phyloP scores from a whole-genome alignment of 2,888 invertebrate species.

The Phragmatobia fuliginosa region DNA sequence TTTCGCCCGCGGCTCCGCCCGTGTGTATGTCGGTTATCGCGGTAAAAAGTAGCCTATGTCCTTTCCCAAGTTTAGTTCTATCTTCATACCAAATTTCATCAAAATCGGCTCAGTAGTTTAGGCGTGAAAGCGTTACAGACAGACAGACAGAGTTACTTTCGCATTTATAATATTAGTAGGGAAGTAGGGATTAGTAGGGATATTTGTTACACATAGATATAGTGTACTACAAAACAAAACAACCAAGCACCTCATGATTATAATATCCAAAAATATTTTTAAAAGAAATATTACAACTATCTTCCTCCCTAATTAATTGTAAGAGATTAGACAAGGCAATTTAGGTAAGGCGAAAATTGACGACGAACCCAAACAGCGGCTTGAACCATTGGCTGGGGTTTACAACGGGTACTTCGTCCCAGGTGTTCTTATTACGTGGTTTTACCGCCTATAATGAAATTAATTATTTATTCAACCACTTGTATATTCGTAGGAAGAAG shows the following conservation, averaged over 20 bases:
- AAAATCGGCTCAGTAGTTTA: too few species aligned
- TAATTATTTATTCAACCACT: conserved; percentile 24
- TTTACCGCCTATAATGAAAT: conserved; percentile 1
- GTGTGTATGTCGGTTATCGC: too few species aligned
- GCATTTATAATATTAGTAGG: too few species aligned
- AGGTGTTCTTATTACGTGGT: conserved; percentile 41
- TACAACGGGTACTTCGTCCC: conserved; percentile 30
- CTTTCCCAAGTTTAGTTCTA: too few species aligned
- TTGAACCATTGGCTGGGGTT: conserved; percentile 24
- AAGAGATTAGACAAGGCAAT: conserved; percentile 16
- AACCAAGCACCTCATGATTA: not conserved
- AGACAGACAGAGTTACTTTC: too few species aligned
- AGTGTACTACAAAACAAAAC: too few species aligned
- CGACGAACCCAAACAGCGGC: conserved; percentile 26
- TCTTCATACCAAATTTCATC: too few species aligned
- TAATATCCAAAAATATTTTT: not conserved
- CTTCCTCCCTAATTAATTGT: conserved; percentile 11
- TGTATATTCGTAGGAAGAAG: not conserved
- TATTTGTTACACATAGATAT: too few species aligned
- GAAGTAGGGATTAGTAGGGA: too few species aligned
- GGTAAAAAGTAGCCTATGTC: too few species aligned
- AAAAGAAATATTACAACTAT: not conserved
- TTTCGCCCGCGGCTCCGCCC: too few species aligned
- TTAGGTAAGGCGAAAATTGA: conserved; percentile 32
- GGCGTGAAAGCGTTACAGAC: too few species aligned